These are phyloP conservation scores for Corythaixoides concolor DNA, from an alignment of 2,113 vertebrate genomes.

Conservation along the genomic window DNA sequence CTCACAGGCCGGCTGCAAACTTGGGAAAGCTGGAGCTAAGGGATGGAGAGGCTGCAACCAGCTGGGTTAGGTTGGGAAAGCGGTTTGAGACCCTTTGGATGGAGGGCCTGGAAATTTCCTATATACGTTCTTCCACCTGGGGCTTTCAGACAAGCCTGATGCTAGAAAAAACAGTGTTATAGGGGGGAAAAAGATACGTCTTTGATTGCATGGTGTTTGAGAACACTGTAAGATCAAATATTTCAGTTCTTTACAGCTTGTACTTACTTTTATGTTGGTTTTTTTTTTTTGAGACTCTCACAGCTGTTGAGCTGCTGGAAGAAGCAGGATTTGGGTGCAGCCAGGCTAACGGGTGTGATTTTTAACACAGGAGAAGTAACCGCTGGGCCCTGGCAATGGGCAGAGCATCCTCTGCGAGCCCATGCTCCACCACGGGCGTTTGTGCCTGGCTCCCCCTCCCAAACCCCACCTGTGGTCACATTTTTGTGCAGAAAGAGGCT, in stretches of 20 bases:
- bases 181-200: background rate
- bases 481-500: background rate
- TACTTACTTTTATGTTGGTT: background rate
- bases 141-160: background rate
- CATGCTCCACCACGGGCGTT: fast-evolving
- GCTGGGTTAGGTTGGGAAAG: background rate
- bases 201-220: background rate
- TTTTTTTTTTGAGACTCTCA: background rate
- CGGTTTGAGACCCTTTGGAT: background rate
- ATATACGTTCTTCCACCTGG: fast-evolving
- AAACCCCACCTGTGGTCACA: background rate
- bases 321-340: background rate
- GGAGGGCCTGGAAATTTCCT: background rate
- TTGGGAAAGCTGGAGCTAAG: background rate
- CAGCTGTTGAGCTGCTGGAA: background rate
- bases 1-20: background rate
- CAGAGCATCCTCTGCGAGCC: background rate
- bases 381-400: fast-evolving
- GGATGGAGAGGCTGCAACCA: background rate
- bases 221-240: background rate
- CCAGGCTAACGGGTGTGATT: background rate
- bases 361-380: background rate
- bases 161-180: background rate
- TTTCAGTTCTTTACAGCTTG: background rate
- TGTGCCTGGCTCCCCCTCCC: background rate